Base-by-base conservation (phyloP, 2,888 invertebrate genomes). In the Griposia aprilina region DNA sequence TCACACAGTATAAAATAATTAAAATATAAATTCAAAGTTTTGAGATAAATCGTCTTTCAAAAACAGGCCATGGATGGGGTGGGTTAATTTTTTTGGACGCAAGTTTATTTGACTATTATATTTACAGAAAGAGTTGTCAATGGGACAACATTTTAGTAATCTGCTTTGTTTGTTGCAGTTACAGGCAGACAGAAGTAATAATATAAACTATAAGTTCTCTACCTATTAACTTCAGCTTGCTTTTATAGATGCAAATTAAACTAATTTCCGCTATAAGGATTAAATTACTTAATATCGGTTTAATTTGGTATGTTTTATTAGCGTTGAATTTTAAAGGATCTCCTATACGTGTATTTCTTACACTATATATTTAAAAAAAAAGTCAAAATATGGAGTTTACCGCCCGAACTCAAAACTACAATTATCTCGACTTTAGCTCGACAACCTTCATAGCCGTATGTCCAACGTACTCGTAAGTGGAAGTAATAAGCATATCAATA, bases 401-500 rank as follows among this genome's bases (percentile, higher is more conserved):
- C 11, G 26, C 1, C 23, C 1, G 15, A n/a, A 67, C 2, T 11
- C 13, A 10, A 70, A 23, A 26, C n/a, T 52, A 26, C 2, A 52
- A 65, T 6, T 15, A 8, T n/a, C n/a, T n/a, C n/a, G n/a, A n/a
- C 1, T 60, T 59, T 3, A 11, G 78, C 50, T 80, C 10, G 41
- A 23, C 30, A 77, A 50, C 60, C 59, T 89, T 69, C 20, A 62
- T 26, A 73, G 7, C 91, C 66, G 89, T 94, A 79, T 90, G 91
- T 93, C 70, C 59, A 65, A 81, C 70, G 80, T 87, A 48, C 26
- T 52, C 45, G 23, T 79, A 91, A 92, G 90, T 90, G 88, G 89
- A 87, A 86, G 91, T 92, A 93, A 93, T 92, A 93, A 92, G 90
- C 87, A 89, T 91, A 88, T 92, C 92, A 90, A 94, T 94, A 94